These are phyloP conservation scores for Plutomurus gul DNA, from an alignment of 1,140 invertebrate genomes.

Conservation along the genomic window DNA sequence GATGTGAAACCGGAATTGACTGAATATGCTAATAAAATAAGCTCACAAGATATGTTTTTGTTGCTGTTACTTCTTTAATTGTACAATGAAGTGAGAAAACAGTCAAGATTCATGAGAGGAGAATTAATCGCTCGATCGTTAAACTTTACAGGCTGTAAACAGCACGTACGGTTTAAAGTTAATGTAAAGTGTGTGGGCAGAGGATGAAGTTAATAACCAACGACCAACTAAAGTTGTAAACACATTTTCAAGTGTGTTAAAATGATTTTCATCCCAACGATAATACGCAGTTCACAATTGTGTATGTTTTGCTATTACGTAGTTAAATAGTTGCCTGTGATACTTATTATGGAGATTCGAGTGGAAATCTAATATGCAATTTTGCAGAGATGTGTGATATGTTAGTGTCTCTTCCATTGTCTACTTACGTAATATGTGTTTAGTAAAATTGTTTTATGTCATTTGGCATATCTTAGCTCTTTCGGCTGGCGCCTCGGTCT, in stretches of 20 bases:
- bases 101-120: not conserved
- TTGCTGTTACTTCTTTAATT: too few relatives aligned
- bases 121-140: not conserved
- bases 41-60: too few relatives aligned
- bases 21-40: too few relatives aligned
- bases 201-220: not conserved
- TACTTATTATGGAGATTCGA: too few relatives aligned
- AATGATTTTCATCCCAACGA: not conserved
- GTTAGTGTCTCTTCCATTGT: too few relatives aligned
- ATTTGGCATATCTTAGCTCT: constrained; percentile 64
- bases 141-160: constrained; percentile 1
- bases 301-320: too few relatives aligned
- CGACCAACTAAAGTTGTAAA: not conserved
- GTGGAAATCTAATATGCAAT: too few relatives aligned
- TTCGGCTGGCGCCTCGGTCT: constrained; percentile 86
- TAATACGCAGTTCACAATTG: not conserved
- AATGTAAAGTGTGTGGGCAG: not conserved
- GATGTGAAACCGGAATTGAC: too few relatives aligned
- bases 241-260: constrained; percentile 5
- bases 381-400: too few relatives aligned
- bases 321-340: too few relatives aligned
- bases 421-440: too few relatives aligned
- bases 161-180: not conserved
- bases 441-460: constrained; percentile 13
- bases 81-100: not conserved